phyloP scores from a whole-genome alignment of 1,140 invertebrate genomes.

The Oedothorax gibbosus region DNA sequence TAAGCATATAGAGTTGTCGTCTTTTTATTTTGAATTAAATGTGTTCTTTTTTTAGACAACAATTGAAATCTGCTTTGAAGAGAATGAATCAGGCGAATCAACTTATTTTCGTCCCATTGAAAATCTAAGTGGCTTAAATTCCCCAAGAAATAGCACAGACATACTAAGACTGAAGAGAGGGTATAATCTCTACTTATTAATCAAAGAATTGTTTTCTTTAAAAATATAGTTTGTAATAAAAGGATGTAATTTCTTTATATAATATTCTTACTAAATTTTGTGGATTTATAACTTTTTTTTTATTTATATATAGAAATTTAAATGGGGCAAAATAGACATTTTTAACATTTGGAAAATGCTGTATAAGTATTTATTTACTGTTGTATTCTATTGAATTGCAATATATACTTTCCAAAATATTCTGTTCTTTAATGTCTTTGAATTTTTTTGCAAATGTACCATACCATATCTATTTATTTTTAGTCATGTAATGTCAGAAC shows the following conservation, averaged over 20 bases:
- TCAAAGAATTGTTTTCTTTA: too few relatives aligned
- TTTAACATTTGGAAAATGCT: too few relatives aligned
- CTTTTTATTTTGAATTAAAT: not conserved
- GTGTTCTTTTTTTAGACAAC: conserved; percentile 27
- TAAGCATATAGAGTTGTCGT: too few relatives aligned
- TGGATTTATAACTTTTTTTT: too few relatives aligned
- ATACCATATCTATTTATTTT: conserved; percentile 42
- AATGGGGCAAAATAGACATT: not conserved
- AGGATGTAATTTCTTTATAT: too few relatives aligned
- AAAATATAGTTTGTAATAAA: too few relatives aligned
- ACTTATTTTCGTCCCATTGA: conserved; percentile 44
- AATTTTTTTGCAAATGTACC: too few relatives aligned
- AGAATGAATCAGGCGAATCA: conserved; percentile 36
- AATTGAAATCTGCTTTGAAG: conserved; percentile 58
- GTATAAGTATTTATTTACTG: too few relatives aligned
- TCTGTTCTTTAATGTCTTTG: not conserved
- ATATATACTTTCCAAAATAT: not conserved
- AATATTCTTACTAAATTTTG: too few relatives aligned
- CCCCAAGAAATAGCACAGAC: conserved; percentile 66
- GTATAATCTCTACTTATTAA: conserved; percentile 63
- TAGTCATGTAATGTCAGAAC: conserved; percentile 82
- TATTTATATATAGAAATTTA: too few relatives aligned
- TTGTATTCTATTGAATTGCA: too few relatives aligned
- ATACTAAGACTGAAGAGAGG: conserved; percentile 79
- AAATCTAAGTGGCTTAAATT: not conserved